These are phyloP conservation scores for Chrysolina oricalcia DNA, from an alignment of 2,888 invertebrate genomes.

Conservation along the genomic window DNA sequence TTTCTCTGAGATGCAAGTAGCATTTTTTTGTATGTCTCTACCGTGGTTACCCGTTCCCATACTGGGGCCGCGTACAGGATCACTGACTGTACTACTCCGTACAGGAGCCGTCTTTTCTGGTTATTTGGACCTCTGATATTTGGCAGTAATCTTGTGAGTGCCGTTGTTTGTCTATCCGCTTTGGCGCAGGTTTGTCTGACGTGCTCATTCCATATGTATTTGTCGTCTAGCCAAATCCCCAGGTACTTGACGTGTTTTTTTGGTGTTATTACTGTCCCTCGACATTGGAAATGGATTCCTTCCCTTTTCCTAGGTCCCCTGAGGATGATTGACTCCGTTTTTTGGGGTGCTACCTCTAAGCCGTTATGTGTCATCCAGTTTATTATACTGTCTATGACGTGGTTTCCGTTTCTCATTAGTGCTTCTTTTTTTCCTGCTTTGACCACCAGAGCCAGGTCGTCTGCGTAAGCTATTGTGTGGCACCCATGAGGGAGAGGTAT, in stretches of 20 bases:
- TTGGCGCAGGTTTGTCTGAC: constrained; percentile 16
- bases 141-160: constrained; percentile 34
- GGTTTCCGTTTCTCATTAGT: constrained; percentile 16
- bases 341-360: constrained; percentile 30
- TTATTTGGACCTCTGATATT: constrained; percentile 33
- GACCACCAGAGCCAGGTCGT: constrained; percentile 20
- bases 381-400: background rate
- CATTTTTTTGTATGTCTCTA: constrained; percentile 28
- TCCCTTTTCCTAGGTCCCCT: constrained; percentile 36
- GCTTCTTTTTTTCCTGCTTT: constrained; percentile 21
- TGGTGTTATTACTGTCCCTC: background rate
- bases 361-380: constrained; percentile 37
- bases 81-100: constrained; percentile 31
- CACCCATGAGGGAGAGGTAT: background rate
- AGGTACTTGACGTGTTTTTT: constrained; percentile 34
- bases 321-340: constrained; percentile 42
- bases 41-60: constrained; percentile 33
- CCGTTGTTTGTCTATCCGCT: background rate
- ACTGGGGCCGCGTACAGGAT: constrained; percentile 41
- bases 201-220: background rate
- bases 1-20: constrained; percentile 29
- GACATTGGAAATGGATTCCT: constrained; percentile 2
- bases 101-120: constrained; percentile 28
- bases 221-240: constrained; percentile 23
- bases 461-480: background rate